These are phyloP conservation scores for Dione juno DNA, from an alignment of 2,888 invertebrate species.

Conservation along the genomic window DNA sequence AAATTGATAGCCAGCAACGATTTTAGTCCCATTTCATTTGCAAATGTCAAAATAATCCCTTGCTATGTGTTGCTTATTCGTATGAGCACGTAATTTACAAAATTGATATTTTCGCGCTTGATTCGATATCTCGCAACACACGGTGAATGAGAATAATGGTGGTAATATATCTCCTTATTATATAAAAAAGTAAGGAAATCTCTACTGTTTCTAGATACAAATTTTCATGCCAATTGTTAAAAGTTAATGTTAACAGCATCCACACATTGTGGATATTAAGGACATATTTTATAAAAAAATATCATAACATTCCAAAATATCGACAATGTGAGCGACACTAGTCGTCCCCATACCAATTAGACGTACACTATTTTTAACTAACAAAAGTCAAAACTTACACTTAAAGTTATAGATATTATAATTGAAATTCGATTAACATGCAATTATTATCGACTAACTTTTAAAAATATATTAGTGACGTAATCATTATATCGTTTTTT, in stretches of 20 bases:
- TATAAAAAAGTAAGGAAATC: constrained; percentile 17
- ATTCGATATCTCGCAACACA: constrained; percentile 3
- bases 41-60: neutral
- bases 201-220: constrained; percentile 17
- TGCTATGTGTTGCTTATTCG: neutral
- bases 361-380: constrained; percentile 24
- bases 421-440: constrained; percentile 34
- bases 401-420: constrained; percentile 27
- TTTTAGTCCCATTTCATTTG: neutral
- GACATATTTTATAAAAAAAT: neutral
- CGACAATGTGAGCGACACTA: constrained; percentile 7
- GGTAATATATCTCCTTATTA: neutral
- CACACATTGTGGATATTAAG: constrained; percentile 15
- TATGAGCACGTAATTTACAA: neutral
- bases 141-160: neutral
- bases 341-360: constrained; percentile 1
- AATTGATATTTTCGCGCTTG: constrained; percentile 1
- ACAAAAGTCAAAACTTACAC: constrained; percentile 21
- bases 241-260: constrained; percentile 10
- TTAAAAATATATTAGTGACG: constrained; percentile 20
- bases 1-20: neutral
- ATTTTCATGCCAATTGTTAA: constrained; percentile 24
- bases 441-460: constrained; percentile 25
- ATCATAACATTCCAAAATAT: neutral
- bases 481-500: neutral